phyloP scores from a whole-genome alignment of 1,140 invertebrate species.

The Xylocopa sonorina region DNA sequence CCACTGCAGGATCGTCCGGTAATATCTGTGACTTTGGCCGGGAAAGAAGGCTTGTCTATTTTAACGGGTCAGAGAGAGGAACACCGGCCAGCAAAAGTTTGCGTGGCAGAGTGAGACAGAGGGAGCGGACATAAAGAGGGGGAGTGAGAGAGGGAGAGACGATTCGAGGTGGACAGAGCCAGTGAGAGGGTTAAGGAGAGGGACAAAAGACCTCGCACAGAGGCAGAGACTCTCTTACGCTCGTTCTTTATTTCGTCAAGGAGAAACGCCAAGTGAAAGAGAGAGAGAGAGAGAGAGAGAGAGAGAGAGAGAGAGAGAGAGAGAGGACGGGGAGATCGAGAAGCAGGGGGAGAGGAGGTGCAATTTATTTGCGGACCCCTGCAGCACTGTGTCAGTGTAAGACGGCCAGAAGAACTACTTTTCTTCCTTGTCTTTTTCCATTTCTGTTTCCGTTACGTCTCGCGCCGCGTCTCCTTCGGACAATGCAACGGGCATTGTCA shows the following conservation, averaged over 20 bases:
- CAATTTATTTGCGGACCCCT: conserved; percentile 63
- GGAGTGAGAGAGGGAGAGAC: conserved; percentile 37
- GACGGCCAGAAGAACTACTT: conserved; percentile 31
- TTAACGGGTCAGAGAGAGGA: conserved; percentile 72
- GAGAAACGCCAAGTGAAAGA: not conserved
- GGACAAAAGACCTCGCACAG: conserved; percentile 54
- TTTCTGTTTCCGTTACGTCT: not conserved
- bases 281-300: not conserved
- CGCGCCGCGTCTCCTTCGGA: not conserved
- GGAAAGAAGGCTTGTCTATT: conserved; percentile 78
- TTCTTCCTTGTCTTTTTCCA: not conserved
- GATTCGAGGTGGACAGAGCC: conserved; percentile 3
- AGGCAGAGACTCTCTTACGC: conserved; percentile 32
- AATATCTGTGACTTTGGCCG: conserved; percentile 76
- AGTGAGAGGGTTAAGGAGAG: conserved; percentile 57
- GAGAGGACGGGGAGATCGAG: not conserved
- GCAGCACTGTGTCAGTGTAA: conserved; percentile 50
- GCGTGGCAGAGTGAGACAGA: conserved; percentile 19
- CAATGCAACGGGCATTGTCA: conserved; percentile 35
- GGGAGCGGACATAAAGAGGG: not conserved
- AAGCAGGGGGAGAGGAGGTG: conserved; percentile 21
- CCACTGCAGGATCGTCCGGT: conserved; percentile 63
- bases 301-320: not conserved
- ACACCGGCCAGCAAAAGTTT: conserved; percentile 16
- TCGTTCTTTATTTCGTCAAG: conserved; percentile 55